A percentile compares a stretch with the other conserved stretches of the same genome.
Evolutionary conservation across 2,888 invertebrate species (phyloP).

Genomic region (Agrochola circellaris): DNA sequence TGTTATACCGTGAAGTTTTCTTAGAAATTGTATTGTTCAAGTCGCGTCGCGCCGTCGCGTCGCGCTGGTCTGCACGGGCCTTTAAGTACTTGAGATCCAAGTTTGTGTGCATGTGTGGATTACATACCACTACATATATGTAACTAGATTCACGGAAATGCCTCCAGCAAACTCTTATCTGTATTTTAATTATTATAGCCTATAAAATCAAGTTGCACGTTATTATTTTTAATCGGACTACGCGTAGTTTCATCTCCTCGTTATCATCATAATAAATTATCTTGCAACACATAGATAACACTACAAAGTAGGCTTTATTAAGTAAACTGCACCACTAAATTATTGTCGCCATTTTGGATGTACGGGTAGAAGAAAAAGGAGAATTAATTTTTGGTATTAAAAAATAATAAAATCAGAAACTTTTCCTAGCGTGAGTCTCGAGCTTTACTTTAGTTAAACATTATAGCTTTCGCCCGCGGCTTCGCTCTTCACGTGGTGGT

Average conservation of each 20-base stretch:
- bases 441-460: too few relatives aligned
- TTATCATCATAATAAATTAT: constrained; percentile 50
- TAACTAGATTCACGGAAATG: constrained; percentile 7
- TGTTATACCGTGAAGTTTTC: too few relatives aligned
- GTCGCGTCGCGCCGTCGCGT: too few relatives aligned
- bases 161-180: neutral
- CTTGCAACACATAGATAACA: constrained; percentile 53
- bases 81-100: too few relatives aligned
- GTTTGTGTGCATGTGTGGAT: too few relatives aligned
- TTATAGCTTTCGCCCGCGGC: too few relatives aligned
- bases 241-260: constrained; percentile 24
- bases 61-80: too few relatives aligned
- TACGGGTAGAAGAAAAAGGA: constrained; percentile 36
- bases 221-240: constrained; percentile 9
- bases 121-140: too few relatives aligned
- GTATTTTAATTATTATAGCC: neutral
- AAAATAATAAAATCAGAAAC: too few relatives aligned
- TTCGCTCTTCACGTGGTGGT: too few relatives aligned
- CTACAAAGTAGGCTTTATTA: constrained; percentile 48
- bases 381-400: neutral
- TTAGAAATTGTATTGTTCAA: too few relatives aligned
- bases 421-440: too few relatives aligned
- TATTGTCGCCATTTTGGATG: constrained; percentile 37
- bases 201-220: constrained; percentile 4
- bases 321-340: constrained; percentile 40